phyloP scores from a whole-genome alignment of 2,797 vertebrate genomes.

The Enteromius radiatus region DNA sequence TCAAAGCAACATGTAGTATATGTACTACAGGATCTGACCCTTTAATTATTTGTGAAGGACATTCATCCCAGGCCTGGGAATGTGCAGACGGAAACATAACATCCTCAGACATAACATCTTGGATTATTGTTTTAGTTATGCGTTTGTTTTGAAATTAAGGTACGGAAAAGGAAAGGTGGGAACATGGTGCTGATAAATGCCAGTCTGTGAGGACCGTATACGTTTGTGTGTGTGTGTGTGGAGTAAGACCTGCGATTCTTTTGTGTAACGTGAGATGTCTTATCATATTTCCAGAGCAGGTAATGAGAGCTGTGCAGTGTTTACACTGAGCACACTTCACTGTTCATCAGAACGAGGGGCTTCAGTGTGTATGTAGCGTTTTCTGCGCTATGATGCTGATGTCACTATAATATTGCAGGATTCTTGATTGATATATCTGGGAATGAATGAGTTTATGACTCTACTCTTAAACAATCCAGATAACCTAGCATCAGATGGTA shows the following conservation, averaged over 20 bases:
- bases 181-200: conserved; percentile 1
- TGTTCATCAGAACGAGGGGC: not conserved
- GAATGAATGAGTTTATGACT: not conserved
- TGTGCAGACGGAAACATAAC: conserved; percentile 16
- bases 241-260: not conserved
- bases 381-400: too few species aligned
- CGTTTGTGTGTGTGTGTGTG: not conserved
- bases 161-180: not conserved
- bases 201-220: not conserved
- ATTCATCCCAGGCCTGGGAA: not conserved
- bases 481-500: not conserved
- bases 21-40: not conserved
- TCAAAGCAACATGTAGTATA: not conserved
- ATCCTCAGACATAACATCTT: conserved; percentile 30
- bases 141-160: conserved; percentile 9
- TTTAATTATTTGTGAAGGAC: conserved; percentile 7
- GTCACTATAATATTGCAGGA: not conserved
- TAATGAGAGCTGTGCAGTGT: not conserved
- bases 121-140: not conserved
- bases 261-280: conserved; percentile 3
- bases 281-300: conserved; percentile 33
- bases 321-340: conserved; percentile 1
- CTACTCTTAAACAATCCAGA: not conserved
- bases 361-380: too few species aligned
- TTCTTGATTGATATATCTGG: not conserved